Conservation (phyloP, 2,113 vertebrate genomes). For the human region GRCh38 chr1:216275001-216275500, state of each 20-base stretch:
- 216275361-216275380: background rate
- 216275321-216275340: conserved; percentile 42
- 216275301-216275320: conserved; percentile 46
- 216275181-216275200: conserved; percentile 48
- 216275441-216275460: background rate
- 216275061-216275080: conserved; percentile 46
- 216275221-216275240: conserved; percentile 40
- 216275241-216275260: conserved; percentile 54
- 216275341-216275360: conserved; percentile 47
- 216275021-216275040: background rate
- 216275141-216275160: background rate
- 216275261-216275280: conserved; percentile 29
- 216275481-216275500: background rate
- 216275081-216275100: conserved; percentile 6
- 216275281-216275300: background rate
- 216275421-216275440: background rate
- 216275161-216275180: conserved; percentile 14
- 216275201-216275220: conserved; percentile 28
- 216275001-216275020: background rate
- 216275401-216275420: background rate
- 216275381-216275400: conserved; percentile 14
- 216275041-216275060: background rate
- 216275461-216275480: background rate
- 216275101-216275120: conserved; percentile 53
- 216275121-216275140: background rate